Conservation (phyloP, 64 coral and sea anemone species). For the Acropora yongei region DNA sequence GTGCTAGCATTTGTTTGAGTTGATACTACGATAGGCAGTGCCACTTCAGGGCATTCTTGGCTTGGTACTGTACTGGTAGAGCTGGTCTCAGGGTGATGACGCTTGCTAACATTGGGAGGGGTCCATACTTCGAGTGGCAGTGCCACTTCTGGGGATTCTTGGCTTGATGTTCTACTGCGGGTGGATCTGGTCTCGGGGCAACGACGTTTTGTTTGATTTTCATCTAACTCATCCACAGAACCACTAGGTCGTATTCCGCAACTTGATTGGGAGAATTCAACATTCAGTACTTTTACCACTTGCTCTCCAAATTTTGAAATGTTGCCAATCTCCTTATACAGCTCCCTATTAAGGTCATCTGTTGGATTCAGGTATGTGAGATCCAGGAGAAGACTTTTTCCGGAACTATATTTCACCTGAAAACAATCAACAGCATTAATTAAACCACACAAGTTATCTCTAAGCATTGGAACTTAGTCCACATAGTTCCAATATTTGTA, state of each 20-base stretch:
- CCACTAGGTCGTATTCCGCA: background rate
- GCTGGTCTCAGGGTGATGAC: background rate
- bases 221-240: background rate
- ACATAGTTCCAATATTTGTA: no score
- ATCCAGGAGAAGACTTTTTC: background rate
- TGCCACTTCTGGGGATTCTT: background rate
- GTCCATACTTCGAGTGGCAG: background rate
- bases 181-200: background rate
- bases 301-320: conserved; percentile 4
- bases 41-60: background rate
- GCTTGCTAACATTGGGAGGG: background rate
- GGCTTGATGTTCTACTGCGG: background rate
- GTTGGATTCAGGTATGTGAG: background rate
- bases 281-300: background rate
- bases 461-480: no score
- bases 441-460: no score
- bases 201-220: background rate
- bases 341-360: background rate
- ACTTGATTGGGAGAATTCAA: conserved; percentile 6
- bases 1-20: background rate
- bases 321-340: background rate
- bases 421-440: no score
- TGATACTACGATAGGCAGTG: background rate
- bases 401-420: background rate
- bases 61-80: background rate